Conservation (phyloP, 2,797 vertebrate species). For the Chaenodraco wilsoni region DNA sequence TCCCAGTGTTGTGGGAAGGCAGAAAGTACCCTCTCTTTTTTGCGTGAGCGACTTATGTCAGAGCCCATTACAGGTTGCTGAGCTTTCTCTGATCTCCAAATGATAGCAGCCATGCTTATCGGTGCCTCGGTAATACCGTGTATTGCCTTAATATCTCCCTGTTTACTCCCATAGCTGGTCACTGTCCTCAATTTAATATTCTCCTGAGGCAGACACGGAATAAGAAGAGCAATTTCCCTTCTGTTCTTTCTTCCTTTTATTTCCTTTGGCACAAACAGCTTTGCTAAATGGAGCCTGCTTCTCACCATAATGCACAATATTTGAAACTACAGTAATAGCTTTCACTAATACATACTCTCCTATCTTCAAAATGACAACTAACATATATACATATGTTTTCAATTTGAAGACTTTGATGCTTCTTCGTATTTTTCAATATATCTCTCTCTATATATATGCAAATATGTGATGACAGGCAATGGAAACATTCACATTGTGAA, state of each 20-base stretch:
- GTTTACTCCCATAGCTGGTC: constrained; percentile 49
- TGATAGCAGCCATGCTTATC: constrained; percentile 53
- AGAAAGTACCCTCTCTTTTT: constrained; percentile 35
- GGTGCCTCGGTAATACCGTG: constrained; percentile 43
- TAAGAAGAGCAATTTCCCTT: constrained; percentile 31
- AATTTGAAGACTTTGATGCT: background rate
- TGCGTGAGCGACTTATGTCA: constrained; percentile 17
- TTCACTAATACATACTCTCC: constrained; percentile 7
- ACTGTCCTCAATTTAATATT: constrained; percentile 23
- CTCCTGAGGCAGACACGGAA: no score
- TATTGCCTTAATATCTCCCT: constrained; percentile 47
- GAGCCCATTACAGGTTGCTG: constrained; percentile 54
- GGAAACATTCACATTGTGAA: no score
- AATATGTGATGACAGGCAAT: no score
- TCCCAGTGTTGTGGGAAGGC: constrained; percentile 49
- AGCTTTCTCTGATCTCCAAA: constrained; percentile 55
- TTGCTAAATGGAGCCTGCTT: constrained; percentile 3
- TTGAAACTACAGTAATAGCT: background rate
- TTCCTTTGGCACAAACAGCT: constrained; percentile 11
- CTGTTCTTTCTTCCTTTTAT: constrained; percentile 26
- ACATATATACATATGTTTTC: constrained; percentile 24
- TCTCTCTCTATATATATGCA: background rate
- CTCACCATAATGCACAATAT: background rate
- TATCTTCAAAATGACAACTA: constrained; percentile 6
- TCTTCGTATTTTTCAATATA: constrained; percentile 11